phyloP scores from a whole-genome alignment of 1,140 invertebrate species.

The Parasteatoda tepidariorum region DNA sequence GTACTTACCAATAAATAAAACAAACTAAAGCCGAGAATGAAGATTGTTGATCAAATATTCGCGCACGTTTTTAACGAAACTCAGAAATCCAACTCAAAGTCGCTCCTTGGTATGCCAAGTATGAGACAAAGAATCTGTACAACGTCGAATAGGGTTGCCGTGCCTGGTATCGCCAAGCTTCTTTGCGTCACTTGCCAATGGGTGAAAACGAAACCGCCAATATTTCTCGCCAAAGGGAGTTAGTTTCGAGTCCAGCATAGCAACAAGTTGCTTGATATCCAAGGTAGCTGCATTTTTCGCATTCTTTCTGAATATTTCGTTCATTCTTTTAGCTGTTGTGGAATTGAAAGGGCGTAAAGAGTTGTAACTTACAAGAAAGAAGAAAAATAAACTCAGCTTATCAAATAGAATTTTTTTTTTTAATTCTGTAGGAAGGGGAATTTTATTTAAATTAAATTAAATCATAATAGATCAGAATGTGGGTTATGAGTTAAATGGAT shows the following conservation, averaged over 20 bases:
- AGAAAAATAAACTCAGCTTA: too few species aligned
- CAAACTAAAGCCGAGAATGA: conserved; percentile 2
- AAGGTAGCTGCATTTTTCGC: conserved; percentile 30
- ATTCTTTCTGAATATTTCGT: conserved; percentile 46
- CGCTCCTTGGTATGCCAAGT: conserved; percentile 59
- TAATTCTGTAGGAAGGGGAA: too few species aligned
- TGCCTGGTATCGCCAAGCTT: not conserved
- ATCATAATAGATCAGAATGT: too few species aligned
- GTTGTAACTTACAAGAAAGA: too few species aligned
- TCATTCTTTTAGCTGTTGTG: conserved; percentile 6
- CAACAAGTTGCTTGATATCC: conserved; percentile 48
- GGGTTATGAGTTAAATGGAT: too few species aligned
- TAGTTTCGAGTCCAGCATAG: conserved; percentile 44
- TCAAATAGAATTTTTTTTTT: too few species aligned
- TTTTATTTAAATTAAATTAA: too few species aligned
- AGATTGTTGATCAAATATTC: conserved; percentile 53
- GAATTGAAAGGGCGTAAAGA: not conserved
- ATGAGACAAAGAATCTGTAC: conserved; percentile 59
- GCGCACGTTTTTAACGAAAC: conserved; percentile 34
- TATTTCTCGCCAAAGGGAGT: conserved; percentile 15
- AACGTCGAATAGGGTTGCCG: conserved; percentile 58
- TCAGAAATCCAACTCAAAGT: conserved; percentile 45
- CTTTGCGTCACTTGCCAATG: not conserved
- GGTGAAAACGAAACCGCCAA: not conserved
- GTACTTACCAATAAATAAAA: conserved; percentile 53